Conservation (phyloP, 1,140 invertebrate genomes). For the Andricus grossulariae region DNA sequence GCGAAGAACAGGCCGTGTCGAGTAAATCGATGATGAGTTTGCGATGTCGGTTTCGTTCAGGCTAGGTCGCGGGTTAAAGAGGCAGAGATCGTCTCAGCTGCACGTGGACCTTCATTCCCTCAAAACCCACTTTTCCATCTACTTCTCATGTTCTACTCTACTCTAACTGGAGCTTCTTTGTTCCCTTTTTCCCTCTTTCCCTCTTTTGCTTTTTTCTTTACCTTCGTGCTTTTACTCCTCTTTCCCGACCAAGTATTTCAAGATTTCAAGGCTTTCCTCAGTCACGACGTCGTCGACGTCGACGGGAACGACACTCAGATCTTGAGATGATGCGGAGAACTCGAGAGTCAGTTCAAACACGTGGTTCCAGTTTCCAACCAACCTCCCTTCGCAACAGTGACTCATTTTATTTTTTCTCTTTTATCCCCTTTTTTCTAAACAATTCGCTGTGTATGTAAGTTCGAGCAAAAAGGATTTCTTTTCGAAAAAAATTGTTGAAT, state of each 20-base stretch:
- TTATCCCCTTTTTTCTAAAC: neutral
- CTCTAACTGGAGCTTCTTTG: neutral
- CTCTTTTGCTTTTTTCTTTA: neutral
- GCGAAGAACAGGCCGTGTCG: too few relatives aligned
- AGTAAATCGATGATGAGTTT: too few relatives aligned
- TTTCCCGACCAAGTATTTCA: neutral
- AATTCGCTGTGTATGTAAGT: too few relatives aligned
- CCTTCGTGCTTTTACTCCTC: neutral
- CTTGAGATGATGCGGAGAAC: constrained; percentile 8
- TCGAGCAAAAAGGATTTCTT: too few relatives aligned
- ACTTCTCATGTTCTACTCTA: too few relatives aligned
- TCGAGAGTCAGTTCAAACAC: neutral
- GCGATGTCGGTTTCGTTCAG: too few relatives aligned
- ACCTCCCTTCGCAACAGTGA: neutral
- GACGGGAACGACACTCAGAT: neutral
- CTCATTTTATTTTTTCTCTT: neutral
- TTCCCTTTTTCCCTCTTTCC: neutral
- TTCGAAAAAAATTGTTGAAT: too few relatives aligned
- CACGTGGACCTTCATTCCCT: too few relatives aligned
- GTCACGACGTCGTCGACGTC: neutral
- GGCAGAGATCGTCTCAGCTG: too few relatives aligned
- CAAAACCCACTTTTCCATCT: too few relatives aligned
- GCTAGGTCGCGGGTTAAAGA: too few relatives aligned
- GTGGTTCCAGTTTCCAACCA: neutral
- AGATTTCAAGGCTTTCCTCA: neutral